Base-by-base conservation (phyloP, 2,113 vertebrate species). In the Pangasianodon hypophthalmus region DNA sequence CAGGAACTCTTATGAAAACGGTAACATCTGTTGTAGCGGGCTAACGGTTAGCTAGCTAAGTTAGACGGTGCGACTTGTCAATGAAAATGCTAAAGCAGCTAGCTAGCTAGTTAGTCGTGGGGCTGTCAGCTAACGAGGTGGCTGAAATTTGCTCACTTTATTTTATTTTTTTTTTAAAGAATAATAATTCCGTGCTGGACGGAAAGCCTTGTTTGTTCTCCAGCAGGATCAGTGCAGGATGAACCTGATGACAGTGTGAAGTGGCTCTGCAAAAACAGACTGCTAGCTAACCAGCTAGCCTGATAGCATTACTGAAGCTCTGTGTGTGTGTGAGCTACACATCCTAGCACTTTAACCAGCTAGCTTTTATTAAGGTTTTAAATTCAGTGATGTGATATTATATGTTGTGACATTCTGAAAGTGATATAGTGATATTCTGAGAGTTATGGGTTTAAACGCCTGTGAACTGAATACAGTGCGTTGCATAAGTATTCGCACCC, bases 31-130 rank as follows among this genome's bases (percentile, higher is more conserved):
- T 52, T 37, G 64, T 54, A 82, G 58, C 32, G 13, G 37, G 62
- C 62, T 71, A 83, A 71, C 32, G 79, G 62, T 85, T 52, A 56
- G 37, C 80, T 58, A 71, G 79, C 88, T 6, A 44, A 56, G 32
- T 13, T 13, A 46, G 7, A 41, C 24, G 8, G 87, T 81, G 41
- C 44, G 87, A 79, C 81, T 87, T 88, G 44, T 88, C 87, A 88
- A 58, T 88, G 87, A 54, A 73, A 64, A 81, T 50, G 75, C 75
- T 86, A 71, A 87, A 21, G 48, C 29, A 11, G 64, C 62, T 48
- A 67, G 71, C 56, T n/a, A 62, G 67, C 52, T 32, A 44, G 52
- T 64, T 19, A 50, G 62, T 69, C 18, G 44, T 32, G 10, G n/a
- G 2, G 32, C 81, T 83, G 52, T 83, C 9, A 60, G 81, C 5